Percentiles rank a stretch among this genome's conserved stretches.
These are phyloP conservation scores for Sebastes nivosus DNA, from an alignment of 2,797 vertebrate genomes.

Conservation along the genomic window DNA sequence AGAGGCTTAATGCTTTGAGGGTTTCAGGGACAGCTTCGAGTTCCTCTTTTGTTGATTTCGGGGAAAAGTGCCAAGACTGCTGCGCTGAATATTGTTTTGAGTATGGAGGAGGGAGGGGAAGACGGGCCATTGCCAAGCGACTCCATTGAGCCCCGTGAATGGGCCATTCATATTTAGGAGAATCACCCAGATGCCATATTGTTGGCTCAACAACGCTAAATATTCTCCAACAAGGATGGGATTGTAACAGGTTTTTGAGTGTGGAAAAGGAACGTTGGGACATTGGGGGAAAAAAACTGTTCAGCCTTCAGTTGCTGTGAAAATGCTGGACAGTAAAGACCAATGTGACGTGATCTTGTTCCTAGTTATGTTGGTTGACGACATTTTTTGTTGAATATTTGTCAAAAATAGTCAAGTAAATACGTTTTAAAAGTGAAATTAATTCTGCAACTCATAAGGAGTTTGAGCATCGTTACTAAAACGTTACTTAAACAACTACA, in stretches of 20 bases:
- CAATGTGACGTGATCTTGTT: neutral
- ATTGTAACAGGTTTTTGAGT: slow-evolving; percentile 74
- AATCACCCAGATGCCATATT: slow-evolving; percentile 85
- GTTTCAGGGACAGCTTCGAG: slow-evolving; percentile 77
- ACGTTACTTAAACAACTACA: neutral
- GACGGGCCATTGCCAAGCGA: slow-evolving; percentile 74
- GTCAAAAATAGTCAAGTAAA: neutral
- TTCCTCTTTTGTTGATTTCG: slow-evolving; percentile 79
- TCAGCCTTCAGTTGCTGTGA: slow-evolving; percentile 17
- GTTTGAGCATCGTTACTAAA: neutral
- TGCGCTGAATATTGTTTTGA: slow-evolving; percentile 82
- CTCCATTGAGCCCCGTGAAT: slow-evolving; percentile 82
- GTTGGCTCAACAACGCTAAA: slow-evolving; percentile 80
- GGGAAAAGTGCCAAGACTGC: slow-evolving; percentile 81
- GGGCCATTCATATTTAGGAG: slow-evolving; percentile 87
- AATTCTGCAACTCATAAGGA: neutral
- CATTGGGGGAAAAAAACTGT: neutral
- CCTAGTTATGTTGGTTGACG: neutral
- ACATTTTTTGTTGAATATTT: neutral
- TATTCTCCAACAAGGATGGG: slow-evolving; percentile 78
- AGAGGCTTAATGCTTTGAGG: slow-evolving; percentile 80
- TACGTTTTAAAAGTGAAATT: neutral
- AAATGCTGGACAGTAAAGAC: slow-evolving; percentile 11
- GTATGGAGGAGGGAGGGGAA: slow-evolving; percentile 70
- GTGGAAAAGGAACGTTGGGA: slow-evolving; percentile 56